Conservation (phyloP, 2,797 vertebrate species). For the Dendrocincla tyrannina region DNA sequence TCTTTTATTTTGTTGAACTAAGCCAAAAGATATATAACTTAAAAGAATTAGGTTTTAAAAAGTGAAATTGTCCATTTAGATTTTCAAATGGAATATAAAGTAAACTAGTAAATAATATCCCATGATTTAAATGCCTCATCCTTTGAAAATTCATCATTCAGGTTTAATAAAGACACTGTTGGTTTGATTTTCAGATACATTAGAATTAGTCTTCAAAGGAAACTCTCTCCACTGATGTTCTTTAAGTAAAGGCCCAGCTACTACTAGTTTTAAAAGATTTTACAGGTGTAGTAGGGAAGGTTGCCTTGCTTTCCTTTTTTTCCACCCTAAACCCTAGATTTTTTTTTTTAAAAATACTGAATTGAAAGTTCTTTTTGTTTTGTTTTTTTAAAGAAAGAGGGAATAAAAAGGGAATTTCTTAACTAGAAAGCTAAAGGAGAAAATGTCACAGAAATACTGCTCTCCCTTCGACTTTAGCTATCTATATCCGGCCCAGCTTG, state of each 20-base stretch:
- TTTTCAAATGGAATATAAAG: neutral
- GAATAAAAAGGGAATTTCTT: neutral
- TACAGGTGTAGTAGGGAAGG: neutral
- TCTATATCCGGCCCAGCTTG: constrained; percentile 14
- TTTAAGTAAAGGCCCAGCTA: neutral
- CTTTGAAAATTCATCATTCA: neutral
- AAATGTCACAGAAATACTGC: neutral
- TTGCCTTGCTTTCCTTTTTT: neutral
- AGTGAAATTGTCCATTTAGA: neutral
- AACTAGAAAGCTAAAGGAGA: neutral
- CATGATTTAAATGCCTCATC: neutral
- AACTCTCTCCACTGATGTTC: neutral
- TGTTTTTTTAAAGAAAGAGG: neutral
- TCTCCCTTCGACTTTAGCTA: neutral
- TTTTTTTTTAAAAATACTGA: neutral
- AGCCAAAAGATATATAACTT: neutral
- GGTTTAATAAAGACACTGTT: neutral
- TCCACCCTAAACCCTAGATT: neutral
- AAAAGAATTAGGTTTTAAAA: neutral
- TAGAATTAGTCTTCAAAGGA: neutral
- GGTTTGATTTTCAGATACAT: neutral
- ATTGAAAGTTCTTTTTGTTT: neutral
- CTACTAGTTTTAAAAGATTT: neutral
- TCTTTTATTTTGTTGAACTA: neutral
- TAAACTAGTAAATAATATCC: neutral